Percentiles rank a stretch among this genome's conserved stretches.
Conservation (phyloP, 2,888 invertebrate species). For the Cryptus viduatorius region DNA sequence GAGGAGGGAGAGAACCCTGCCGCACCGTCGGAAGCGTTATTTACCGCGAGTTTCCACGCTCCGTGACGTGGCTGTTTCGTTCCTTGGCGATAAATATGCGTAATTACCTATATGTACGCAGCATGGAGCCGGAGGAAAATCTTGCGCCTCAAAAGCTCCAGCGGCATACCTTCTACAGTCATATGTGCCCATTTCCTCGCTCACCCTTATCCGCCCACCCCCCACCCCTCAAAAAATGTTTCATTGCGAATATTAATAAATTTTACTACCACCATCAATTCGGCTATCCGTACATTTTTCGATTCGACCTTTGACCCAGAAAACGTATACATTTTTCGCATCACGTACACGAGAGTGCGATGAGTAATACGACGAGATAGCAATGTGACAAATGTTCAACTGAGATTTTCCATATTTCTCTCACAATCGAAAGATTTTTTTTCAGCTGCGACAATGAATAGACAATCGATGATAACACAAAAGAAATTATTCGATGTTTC, state of each 20-base stretch:
- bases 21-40: constrained; percentile 74
- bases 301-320: constrained; percentile 9
- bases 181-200: background rate
- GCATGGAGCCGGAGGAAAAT: constrained; percentile 40
- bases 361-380: constrained; percentile 6
- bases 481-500: background rate
- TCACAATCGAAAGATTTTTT: background rate
- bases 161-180: background rate
- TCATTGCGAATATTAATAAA: constrained; percentile 20
- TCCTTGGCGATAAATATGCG: constrained; percentile 76
- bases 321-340: background rate
- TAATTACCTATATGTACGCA: constrained; percentile 71
- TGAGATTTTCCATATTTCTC: background rate
- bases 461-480: background rate
- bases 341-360: background rate
- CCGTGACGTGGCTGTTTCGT: constrained; percentile 70
- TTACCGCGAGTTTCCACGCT: constrained; percentile 72
- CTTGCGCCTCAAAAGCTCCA: constrained; percentile 33
- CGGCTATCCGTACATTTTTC: background rate
- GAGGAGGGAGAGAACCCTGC: background rate
- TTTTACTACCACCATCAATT: constrained; percentile 22
- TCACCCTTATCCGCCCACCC: background rate
- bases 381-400: background rate
- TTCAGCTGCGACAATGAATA: background rate
- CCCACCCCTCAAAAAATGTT: background rate